These are phyloP conservation scores for Rhinolophus sinicus DNA, from an alignment of 2,113 vertebrate species.

Conservation along the genomic window DNA sequence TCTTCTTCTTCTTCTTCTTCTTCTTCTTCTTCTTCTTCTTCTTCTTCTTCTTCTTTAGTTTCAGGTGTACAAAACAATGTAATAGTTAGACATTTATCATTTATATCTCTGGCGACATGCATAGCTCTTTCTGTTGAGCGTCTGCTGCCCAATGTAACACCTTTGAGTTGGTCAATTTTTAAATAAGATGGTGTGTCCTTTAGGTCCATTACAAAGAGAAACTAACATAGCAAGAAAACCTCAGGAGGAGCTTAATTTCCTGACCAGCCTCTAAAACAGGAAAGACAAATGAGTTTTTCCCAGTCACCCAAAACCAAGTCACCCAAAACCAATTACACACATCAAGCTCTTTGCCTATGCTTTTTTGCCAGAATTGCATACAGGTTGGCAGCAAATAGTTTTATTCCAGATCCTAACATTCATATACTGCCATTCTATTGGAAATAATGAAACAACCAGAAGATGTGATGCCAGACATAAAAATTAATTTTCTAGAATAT, in stretches of 20 bases:
- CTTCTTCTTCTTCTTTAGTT: too few relatives aligned
- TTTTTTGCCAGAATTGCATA: background rate
- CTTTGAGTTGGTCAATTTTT: background rate
- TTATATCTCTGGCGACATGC: background rate
- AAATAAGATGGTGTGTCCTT: background rate
- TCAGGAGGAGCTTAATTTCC: background rate
- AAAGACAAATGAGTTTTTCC: background rate
- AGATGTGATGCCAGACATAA: background rate
- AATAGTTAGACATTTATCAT: too few relatives aligned
- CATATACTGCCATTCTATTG: background rate
- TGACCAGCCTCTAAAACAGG: background rate
- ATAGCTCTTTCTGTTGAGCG: background rate
- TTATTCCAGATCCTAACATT: background rate
- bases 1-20: too few relatives aligned
- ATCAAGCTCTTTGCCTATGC: background rate
- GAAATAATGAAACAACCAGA: background rate
- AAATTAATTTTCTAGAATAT: background rate
- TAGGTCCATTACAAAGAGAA: background rate
- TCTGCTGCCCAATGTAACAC: background rate
- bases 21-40: too few relatives aligned
- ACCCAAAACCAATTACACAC: background rate
- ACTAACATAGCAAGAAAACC: background rate
- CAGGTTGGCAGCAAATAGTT: background rate
- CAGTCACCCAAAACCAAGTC: background rate
- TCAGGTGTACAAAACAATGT: too few relatives aligned